Base-by-base conservation (phyloP, 2,113 vertebrate genomes). In the Morone saxatilis region DNA sequence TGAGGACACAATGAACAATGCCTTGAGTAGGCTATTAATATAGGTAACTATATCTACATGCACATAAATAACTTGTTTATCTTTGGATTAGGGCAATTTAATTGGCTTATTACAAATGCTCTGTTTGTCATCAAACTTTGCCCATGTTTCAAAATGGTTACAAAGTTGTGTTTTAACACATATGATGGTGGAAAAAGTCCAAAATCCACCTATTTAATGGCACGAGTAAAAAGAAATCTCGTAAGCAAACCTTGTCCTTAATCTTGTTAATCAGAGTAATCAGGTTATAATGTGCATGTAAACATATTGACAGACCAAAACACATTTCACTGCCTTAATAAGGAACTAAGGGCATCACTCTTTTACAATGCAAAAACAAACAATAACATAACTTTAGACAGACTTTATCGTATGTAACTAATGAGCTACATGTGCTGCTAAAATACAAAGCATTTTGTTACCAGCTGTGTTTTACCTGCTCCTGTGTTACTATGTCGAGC, bases 321-420 rank as follows among this genome's bases (percentile, higher is more conserved):
- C 68, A 76, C 17, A 59, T 82, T 43, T 79, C 61, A 90, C 84
- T 85, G 92, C 92, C 92, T 94, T 93, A 91, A 86, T 83, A 78
- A 70, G 74, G 31, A 91, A 77, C 53, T 40, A 84, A 84, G 80
- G 84, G 80, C 88, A 86, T 85, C 79, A 83, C 36, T 77, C 73
- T 77, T 78, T 76, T 59, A 68, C 56, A 84, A 74, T 68, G 69
- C 77, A 85, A 81, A 36, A n/a, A 38, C 7, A 7, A 47, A 48
- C 16, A 43, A 69, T 11, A 43, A 17, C 43, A 45, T 10, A 2
- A 1, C 0, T 43, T 70, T 22, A 61, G 59, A 53, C 57, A 76
- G n/a, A 68, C 12, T 56, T 48, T 16, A 65, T 36, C 51, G 4
- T 43, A 38, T 54, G 31, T 40, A 60, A n/a, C 17, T 17, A 69